A percentile compares a stretch with the other conserved stretches of the same genome.
phyloP scores from a whole-genome alignment of 2,888 invertebrate species.

The Ephialtes manifestator region DNA sequence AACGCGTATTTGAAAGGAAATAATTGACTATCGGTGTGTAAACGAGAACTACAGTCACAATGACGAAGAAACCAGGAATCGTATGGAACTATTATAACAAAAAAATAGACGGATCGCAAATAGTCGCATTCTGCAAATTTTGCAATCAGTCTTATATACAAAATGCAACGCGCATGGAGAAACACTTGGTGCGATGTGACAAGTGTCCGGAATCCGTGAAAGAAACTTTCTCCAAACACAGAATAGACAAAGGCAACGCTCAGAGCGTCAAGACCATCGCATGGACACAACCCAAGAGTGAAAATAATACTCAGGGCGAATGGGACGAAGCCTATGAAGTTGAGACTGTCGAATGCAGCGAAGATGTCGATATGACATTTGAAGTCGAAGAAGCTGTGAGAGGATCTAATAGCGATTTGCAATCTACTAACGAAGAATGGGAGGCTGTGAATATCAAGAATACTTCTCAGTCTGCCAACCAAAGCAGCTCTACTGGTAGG shows the following conservation, averaged over 20 bases:
- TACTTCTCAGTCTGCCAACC: neutral
- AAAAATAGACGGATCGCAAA: conserved; percentile 80
- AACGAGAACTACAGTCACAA: conserved; percentile 57
- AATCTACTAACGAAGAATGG: conserved; percentile 50
- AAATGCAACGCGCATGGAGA: conserved; percentile 82
- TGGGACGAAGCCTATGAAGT: conserved; percentile 60
- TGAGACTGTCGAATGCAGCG: conserved; percentile 49
- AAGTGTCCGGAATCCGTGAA: conserved; percentile 79
- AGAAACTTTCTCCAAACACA: conserved; percentile 78
- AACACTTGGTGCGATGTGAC: conserved; percentile 80
- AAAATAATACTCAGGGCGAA: conserved; percentile 29
- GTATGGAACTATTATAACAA: conserved; percentile 82
- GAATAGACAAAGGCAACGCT: conserved; percentile 74
- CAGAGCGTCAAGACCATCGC: neutral
- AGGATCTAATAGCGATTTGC: conserved; percentile 29
- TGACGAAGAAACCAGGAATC: conserved; percentile 82
- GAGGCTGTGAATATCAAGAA: conserved; percentile 34
- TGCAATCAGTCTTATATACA: conserved; percentile 82
- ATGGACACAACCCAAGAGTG: conserved; percentile 44
- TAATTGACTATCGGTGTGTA: neutral
- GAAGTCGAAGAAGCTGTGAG: conserved; percentile 51
- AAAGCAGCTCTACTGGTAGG: conserved; percentile 50
- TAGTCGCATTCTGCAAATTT: conserved; percentile 82
- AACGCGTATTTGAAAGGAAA: neutral
- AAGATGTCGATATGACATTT: conserved; percentile 59